Evolutionary conservation across 2,888 invertebrate genomes (phyloP), one percentile per base, ranked within the genome.

Genomic region (Caenorhabditis uteleia): DNA sequence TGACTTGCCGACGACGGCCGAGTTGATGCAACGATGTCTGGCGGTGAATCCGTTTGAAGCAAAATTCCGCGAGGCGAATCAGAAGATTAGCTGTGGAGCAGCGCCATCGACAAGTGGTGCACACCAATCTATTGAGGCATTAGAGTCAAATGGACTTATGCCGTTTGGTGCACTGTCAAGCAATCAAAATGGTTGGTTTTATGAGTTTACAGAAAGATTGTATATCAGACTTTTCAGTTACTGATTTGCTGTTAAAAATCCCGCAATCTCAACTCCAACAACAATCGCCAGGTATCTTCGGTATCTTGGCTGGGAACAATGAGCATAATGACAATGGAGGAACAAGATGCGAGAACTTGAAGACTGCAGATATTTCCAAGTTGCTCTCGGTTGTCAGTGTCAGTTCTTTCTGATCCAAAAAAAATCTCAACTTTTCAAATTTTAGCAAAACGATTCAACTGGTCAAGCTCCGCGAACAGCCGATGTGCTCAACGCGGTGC

Each of bases 1-100:
- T 8, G 81, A 81, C 36, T 64, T 79, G 36, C 81, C 81, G 10
- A 76, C 79, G 12, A 81, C 81, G 10, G 81, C 81, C 12, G 80
- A 81, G 51, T 69, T 81, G 10, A 80, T 80, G 68, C 78, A 80
- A 40, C 80, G 78, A 58, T 79, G 78, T 56, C 56, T 80, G 31
- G 55, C 71, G n/a, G 75, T 81, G 26, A 81, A 81, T 50, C 81
- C 81, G 18, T 81, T 81, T 58, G 81, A 81, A 44, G 60, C 76
- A 7, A 78, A 79, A 39, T 81, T 81, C 56, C 76, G 77, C n/a
- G 79, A 81, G 51, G 81, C 81, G 18, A 81, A 81, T 58, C 66
- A 75, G 67, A 51, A 75, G 58, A 57, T 77, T 55, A 71, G 67
- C 57, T 48, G 36, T 42, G 68, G 56, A 31, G 31, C 34, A 14